phyloP scores from a whole-genome alignment of 2,888 invertebrate genomes.

The Kuschelorhynchus macadamiae region DNA sequence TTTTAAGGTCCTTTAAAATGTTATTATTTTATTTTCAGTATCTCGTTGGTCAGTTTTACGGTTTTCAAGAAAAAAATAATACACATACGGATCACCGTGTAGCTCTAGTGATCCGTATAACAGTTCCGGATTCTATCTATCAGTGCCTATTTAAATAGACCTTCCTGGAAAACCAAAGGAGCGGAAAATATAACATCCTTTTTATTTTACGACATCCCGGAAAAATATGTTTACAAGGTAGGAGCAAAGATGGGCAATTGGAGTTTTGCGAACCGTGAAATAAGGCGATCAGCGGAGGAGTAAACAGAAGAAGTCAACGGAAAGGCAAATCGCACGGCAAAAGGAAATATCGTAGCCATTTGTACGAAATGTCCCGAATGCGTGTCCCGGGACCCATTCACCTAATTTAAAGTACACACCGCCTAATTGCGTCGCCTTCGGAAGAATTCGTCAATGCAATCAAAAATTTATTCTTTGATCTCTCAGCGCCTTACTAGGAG shows the following conservation, averaged over 20 bases:
- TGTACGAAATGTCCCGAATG: constrained; percentile 41
- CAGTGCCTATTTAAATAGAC: not conserved
- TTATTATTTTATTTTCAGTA: too few species aligned
- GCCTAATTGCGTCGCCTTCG: not conserved
- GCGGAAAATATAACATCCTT: not conserved
- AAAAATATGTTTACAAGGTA: constrained; percentile 5
- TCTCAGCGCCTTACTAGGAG: too few species aligned
- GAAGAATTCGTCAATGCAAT: constrained; percentile 44
- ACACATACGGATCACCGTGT: too few species aligned
- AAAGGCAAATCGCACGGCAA: constrained; percentile 54
- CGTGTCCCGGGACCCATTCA: constrained; percentile 32
- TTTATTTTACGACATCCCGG: not conserved
- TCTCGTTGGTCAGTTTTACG: too few species aligned
- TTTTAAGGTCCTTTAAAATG: too few species aligned
- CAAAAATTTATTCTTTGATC: constrained; percentile 6
- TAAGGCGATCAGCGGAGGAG: constrained; percentile 65
- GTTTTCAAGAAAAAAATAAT: too few species aligned
- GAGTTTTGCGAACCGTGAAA: constrained; percentile 67
- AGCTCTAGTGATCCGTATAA: too few species aligned
- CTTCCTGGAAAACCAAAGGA: not conserved
- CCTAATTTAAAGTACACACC: constrained; percentile 16
- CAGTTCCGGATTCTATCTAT: too few species aligned
- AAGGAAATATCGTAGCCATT: constrained; percentile 55
- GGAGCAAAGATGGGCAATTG: constrained; percentile 57
- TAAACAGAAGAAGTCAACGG: constrained; percentile 54